Evolutionary conservation across 2,888 invertebrate species (phyloP).

Genomic region (Apoda limacodes): DNA sequence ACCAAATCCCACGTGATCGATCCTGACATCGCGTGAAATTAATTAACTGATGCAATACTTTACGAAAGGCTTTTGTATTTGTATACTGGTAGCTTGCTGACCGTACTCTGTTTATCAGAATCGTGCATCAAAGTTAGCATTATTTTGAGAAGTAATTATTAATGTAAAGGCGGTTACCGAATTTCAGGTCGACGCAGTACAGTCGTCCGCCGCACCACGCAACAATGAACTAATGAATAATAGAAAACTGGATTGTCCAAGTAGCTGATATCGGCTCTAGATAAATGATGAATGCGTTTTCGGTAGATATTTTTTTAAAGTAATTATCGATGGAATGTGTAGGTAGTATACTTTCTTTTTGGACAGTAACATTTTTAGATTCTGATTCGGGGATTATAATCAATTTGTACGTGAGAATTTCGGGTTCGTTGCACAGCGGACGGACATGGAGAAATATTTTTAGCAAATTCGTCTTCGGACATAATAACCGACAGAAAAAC

Average conservation of each 20-base stretch:
- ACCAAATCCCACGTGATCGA: constrained; percentile 47
- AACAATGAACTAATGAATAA: constrained; percentile 61
- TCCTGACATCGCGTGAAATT: constrained; percentile 50
- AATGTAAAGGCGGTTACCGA: constrained; percentile 62
- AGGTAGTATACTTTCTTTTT: constrained; percentile 27
- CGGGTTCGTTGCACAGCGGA: constrained; percentile 22
- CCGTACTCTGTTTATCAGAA: constrained; percentile 46
- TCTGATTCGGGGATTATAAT: constrained; percentile 4
- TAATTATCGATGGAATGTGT: constrained; percentile 45
- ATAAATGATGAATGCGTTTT: constrained; percentile 61
- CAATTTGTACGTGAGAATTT: constrained; percentile 23
- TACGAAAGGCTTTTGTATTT: constrained; percentile 12
- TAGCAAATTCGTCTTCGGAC: constrained; percentile 25
- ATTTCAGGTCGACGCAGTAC: constrained; percentile 55
- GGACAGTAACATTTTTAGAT: constrained; percentile 9
- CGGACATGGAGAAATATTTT: constrained; percentile 25
- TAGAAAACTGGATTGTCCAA: constrained; percentile 55
- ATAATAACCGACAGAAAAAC: constrained; percentile 56
- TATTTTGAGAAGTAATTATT: constrained; percentile 71
- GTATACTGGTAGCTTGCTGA: constrained; percentile 18
- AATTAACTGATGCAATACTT: constrained; percentile 33
- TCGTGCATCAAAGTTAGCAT: constrained; percentile 63
- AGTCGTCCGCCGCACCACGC: constrained; percentile 29
- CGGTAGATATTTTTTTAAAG: constrained; percentile 40
- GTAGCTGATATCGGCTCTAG: constrained; percentile 52